Conservation (phyloP, 2,113 vertebrate species). For the Zapornia atra region DNA sequence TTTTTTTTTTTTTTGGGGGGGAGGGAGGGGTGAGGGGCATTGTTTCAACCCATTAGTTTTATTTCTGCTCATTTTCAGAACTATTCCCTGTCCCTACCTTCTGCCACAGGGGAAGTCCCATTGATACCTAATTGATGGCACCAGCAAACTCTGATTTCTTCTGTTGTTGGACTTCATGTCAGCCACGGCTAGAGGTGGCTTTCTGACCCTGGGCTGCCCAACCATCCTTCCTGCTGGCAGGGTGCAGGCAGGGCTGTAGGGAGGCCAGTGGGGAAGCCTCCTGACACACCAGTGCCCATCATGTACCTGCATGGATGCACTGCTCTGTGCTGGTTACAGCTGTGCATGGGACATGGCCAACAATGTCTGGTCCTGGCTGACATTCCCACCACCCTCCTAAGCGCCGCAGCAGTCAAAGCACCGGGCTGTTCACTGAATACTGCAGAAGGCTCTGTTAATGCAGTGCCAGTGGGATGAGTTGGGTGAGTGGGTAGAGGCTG, state of each 20-base stretch:
- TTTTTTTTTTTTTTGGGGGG: too few relatives aligned
- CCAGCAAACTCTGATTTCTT: background rate
- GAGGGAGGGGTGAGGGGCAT: too few relatives aligned
- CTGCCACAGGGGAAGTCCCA: background rate
- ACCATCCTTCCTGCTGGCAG: background rate
- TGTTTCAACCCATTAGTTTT: background rate
- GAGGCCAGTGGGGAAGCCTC: background rate
- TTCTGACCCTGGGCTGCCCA: background rate
- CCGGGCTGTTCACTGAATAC: accelerated
- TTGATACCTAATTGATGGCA: accelerated
- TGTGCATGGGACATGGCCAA: accelerated
- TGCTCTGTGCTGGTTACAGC: accelerated
- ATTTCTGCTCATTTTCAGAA: background rate
- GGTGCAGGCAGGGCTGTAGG: background rate
- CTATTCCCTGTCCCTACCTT: background rate
- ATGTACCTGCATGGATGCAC: accelerated
- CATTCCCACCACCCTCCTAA: accelerated
- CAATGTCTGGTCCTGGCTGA: accelerated
- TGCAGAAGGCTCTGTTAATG: accelerated
- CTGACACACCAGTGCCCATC: background rate
- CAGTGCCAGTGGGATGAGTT: accelerated
- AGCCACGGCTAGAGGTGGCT: accelerated
- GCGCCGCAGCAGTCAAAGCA: accelerated
- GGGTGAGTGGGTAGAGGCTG: background rate
- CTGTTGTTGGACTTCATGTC: accelerated